Percentiles rank a stretch among this genome's conserved stretches.
Evolutionary conservation across 64 coral and sea anemone species (phyloP).

Genomic region (Stichodactyla helianthus): DNA sequence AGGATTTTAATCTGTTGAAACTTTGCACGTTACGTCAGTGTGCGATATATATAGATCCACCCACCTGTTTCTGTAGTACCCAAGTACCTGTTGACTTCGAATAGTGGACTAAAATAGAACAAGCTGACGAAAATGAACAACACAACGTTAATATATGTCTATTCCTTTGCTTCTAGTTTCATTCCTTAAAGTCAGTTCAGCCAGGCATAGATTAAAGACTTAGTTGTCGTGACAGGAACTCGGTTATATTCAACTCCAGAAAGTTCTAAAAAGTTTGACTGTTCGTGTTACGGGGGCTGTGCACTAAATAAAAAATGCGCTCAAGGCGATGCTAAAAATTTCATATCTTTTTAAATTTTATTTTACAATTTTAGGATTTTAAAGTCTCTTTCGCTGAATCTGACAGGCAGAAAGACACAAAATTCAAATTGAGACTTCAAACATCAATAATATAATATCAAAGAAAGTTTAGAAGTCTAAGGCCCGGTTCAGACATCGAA

Average conservation of each 20-base stretch:
- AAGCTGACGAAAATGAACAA: not conserved
- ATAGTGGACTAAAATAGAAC: not conserved
- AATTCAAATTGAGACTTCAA: too few relatives aligned
- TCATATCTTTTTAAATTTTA: too few relatives aligned
- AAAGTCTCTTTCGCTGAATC: too few relatives aligned
- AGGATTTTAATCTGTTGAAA: not conserved
- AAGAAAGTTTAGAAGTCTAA: too few relatives aligned
- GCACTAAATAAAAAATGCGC: too few relatives aligned
- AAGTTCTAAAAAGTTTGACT: not conserved
- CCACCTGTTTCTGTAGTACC: not conserved
- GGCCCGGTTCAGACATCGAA: too few relatives aligned
- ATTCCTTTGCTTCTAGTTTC: not conserved
- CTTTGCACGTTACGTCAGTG: not conserved
- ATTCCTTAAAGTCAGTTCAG: not conserved
- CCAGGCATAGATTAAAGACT: not conserved
- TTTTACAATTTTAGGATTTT: too few relatives aligned
- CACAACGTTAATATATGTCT: not conserved
- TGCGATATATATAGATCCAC: not conserved
- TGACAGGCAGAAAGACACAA: too few relatives aligned
- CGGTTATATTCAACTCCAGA: not conserved
- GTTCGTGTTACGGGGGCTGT: too few relatives aligned
- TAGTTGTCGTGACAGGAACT: not conserved
- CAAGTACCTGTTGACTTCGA: not conserved
- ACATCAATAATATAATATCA: too few relatives aligned
- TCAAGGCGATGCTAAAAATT: too few relatives aligned